phyloP scores from a whole-genome alignment of 1,140 invertebrate genomes.

The Conus ventricosus region DNA sequence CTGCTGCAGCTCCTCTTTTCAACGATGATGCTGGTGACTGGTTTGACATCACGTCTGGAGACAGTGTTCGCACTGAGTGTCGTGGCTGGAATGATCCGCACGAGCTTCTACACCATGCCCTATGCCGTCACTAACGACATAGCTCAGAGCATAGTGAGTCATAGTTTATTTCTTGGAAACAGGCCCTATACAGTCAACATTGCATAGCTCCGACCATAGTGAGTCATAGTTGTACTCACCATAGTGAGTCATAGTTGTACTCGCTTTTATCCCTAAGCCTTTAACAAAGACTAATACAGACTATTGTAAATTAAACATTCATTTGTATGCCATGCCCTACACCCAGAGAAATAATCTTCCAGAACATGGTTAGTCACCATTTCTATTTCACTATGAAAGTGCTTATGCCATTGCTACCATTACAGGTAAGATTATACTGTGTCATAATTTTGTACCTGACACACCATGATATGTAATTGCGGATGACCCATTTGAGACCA shows the following conservation, averaged over 20 bases:
- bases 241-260: neutral
- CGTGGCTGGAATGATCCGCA: neutral
- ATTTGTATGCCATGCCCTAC: too few relatives aligned
- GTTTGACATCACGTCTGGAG: neutral
- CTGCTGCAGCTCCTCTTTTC: neutral
- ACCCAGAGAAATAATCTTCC: too few relatives aligned
- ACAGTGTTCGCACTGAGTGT: neutral
- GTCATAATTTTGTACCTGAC: too few relatives aligned
- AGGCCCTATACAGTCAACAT: neutral
- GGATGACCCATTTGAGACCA: too few relatives aligned
- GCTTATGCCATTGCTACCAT: too few relatives aligned
- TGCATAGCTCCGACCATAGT: neutral
- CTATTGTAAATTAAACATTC: too few relatives aligned
- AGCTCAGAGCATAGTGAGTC: neutral
- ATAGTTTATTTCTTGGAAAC: neutral
- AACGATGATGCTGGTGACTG: neutral
- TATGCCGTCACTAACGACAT: constrained; percentile 11
- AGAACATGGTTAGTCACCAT: too few relatives aligned
- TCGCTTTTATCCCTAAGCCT: neutral
- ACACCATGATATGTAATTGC: too few relatives aligned
- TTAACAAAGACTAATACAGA: too few relatives aligned
- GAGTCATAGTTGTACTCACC: neutral
- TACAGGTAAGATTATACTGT: too few relatives aligned
- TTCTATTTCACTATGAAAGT: too few relatives aligned
- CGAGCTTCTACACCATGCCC: constrained; percentile 11